Percentiles rank a stretch among this genome's conserved stretches.
Evolutionary conservation across 1,140 invertebrate species (phyloP).

Genomic region (Apis cerana): DNA sequence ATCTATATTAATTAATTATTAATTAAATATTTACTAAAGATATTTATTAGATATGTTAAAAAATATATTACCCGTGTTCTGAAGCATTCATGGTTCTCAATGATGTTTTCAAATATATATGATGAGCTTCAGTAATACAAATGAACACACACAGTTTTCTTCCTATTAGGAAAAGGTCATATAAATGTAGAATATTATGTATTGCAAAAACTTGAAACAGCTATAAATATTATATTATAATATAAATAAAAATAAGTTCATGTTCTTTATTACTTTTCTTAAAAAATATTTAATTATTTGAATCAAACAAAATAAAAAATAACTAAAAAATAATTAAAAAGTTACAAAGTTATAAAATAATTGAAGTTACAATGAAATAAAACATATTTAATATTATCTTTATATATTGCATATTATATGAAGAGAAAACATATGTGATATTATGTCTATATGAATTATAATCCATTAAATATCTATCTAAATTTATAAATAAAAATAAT

Average conservation of each 20-base stretch:
- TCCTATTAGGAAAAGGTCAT: slow-evolving; percentile 60
- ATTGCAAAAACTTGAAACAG: background rate
- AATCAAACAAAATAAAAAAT: background rate
- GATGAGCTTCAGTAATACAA: slow-evolving; percentile 53
- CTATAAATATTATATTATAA: background rate
- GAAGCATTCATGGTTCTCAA: slow-evolving; percentile 87
- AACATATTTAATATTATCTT: background rate
- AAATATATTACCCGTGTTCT: slow-evolving; percentile 87
- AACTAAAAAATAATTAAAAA: too few species aligned
- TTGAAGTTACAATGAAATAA: background rate
- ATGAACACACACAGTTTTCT: slow-evolving; percentile 55
- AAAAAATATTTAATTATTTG: background rate
- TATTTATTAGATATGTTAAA: slow-evolving; percentile 5
- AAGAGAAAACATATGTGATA: background rate
- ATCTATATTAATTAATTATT: background rate
- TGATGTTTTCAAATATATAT: slow-evolving; percentile 59
- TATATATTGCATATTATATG: background rate
- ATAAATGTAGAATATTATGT: slow-evolving; percentile 22
- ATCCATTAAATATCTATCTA: background rate
- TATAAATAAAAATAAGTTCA: background rate
- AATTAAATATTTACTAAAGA: background rate
- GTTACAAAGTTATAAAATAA: too few species aligned
- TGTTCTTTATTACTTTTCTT: background rate
- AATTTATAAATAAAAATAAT: background rate
- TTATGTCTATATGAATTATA: background rate